A percentile compares a stretch with the other conserved stretches of the same genome.
These are phyloP conservation scores for Planococcus citri DNA, from an alignment of 1,140 invertebrate genomes.

Conservation along the genomic window DNA sequence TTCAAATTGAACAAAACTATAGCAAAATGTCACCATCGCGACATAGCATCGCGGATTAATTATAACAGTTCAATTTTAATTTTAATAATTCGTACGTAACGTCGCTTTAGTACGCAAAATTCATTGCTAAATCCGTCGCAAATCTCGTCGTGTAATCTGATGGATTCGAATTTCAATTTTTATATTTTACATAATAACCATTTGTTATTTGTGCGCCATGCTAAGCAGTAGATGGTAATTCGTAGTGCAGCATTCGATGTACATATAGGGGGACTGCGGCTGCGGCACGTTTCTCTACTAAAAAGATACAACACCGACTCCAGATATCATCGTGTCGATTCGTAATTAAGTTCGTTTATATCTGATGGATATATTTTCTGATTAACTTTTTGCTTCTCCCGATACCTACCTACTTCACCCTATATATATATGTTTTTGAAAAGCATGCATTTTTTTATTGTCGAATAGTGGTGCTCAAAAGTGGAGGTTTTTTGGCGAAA, in stretches of 20 bases:
- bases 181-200: slow-evolving; percentile 10
- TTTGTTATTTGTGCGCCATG: neutral
- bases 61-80: slow-evolving; percentile 13
- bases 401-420: too few relatives aligned
- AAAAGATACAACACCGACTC: neutral
- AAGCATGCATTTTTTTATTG: too few relatives aligned
- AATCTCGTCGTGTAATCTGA: slow-evolving; percentile 11
- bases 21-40: neutral
- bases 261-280: neutral
- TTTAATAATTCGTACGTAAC: slow-evolving; percentile 16
- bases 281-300: neutral
- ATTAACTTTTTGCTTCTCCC: too few relatives aligned
- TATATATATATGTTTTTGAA: too few relatives aligned
- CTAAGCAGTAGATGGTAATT: too few relatives aligned
- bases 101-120: neutral
- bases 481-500: too few relatives aligned
- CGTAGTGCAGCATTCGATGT: too few relatives aligned
- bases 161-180: slow-evolving; percentile 10
- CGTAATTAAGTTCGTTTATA: neutral
- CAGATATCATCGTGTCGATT: neutral
- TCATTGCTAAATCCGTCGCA: neutral
- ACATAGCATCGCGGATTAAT: neutral
- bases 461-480: too few relatives aligned
- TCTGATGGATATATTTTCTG: neutral
- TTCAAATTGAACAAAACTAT: too few relatives aligned